Evolutionary conservation across 2,797 vertebrate genomes (phyloP).

Genomic region (Peromyscus melanophrys): DNA sequence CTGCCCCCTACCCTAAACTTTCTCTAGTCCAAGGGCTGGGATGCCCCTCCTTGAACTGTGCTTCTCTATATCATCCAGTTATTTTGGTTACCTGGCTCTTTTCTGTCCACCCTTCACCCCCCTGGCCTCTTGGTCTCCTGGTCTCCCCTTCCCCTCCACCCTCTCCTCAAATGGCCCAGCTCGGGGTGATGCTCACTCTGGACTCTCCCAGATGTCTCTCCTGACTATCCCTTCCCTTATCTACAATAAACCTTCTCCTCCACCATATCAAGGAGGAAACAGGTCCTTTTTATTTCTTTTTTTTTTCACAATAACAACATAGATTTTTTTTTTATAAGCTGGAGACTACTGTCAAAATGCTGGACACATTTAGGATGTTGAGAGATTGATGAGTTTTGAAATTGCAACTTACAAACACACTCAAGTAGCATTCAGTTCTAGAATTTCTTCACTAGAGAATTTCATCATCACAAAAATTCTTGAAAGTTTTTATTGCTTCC

Average conservation of each 20-base stretch:
- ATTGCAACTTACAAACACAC: neutral
- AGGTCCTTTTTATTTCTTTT: neutral
- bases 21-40: neutral
- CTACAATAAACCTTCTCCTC: neutral
- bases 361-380: neutral
- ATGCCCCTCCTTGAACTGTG: neutral
- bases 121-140: neutral
- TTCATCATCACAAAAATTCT: neutral
- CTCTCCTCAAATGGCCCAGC: neutral
- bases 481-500: neutral
- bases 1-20: neutral
- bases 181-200: neutral
- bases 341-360: neutral
- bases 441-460: neutral
- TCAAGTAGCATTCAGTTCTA: neutral
- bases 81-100: neutral
- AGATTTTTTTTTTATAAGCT: neutral
- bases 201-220: neutral
- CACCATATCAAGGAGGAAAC: neutral
- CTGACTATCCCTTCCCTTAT: neutral
- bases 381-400: neutral
- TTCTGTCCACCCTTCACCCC: neutral
- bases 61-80: neutral
- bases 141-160: neutral
- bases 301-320: neutral